Percentiles rank a stretch among this genome's conserved stretches.
Evolutionary conservation across 1,140 invertebrate species (phyloP).

Genomic region (Rhizoglyphus robini): DNA sequence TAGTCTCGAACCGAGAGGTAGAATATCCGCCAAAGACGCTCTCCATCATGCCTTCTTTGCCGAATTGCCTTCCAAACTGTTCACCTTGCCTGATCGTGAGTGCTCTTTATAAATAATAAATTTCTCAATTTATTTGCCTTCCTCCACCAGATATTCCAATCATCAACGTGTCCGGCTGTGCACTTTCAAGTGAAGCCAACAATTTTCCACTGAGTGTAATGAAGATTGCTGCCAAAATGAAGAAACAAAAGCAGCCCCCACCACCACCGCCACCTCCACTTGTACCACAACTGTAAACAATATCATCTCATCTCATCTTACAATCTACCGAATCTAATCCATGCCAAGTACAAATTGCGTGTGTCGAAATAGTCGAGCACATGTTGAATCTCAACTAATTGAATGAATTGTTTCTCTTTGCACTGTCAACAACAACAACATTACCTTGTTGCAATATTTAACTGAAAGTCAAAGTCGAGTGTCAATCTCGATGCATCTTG

Average conservation of each 20-base stretch:
- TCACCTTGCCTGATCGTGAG: conserved; percentile 77
- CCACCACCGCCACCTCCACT: not conserved
- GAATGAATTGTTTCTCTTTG: too few species aligned
- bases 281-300: too few species aligned
- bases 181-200: conserved; percentile 22
- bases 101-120: conserved; percentile 1
- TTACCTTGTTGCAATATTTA: too few species aligned
- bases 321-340: too few species aligned
- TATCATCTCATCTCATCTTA: too few species aligned
- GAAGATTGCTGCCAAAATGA: conserved; percentile 10
- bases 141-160: conserved; percentile 23
- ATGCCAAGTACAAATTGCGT: too few species aligned
- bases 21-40: conserved; percentile 73
- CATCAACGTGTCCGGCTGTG: conserved; percentile 24
- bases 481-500: too few species aligned
- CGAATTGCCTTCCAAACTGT: conserved; percentile 69
- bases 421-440: too few species aligned
- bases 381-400: too few species aligned
- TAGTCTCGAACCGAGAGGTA: conserved; percentile 67
- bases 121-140: not conserved
- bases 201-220: conserved; percentile 24
- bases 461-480: too few species aligned
- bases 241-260: not conserved
- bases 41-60: conserved; percentile 79
- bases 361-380: too few species aligned